phyloP scores from a whole-genome alignment of 1,140 invertebrate species.

The Ridgeia piscesae region DNA sequence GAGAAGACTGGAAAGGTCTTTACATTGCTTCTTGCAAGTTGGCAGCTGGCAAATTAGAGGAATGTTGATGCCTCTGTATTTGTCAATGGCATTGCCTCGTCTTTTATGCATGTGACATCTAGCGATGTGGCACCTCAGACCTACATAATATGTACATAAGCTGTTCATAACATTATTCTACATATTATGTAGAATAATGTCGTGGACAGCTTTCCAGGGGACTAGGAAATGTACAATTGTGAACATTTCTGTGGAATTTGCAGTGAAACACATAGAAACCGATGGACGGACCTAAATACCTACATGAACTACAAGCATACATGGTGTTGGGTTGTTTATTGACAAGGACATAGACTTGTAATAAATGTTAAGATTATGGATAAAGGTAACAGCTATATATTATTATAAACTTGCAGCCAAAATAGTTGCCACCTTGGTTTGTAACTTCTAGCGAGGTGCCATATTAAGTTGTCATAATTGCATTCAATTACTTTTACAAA shows the following conservation, averaged over 20 bases:
- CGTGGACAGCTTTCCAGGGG: background rate
- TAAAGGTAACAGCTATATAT: too few species aligned
- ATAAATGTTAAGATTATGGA: too few species aligned
- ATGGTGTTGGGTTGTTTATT: too few species aligned
- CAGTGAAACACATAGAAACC: conserved; percentile 8
- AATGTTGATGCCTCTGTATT: background rate
- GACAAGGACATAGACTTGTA: too few species aligned
- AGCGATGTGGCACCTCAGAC: conserved; percentile 5
- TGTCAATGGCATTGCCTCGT: background rate
- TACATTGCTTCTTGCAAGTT: background rate
- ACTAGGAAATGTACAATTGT: conserved; percentile 8
- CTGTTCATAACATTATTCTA: too few species aligned
- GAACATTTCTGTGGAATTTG: conserved; percentile 15
- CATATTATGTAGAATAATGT: conserved; percentile 8
- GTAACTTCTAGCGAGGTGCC: too few species aligned
- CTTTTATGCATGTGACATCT: conserved; percentile 7
- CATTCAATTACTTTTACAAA: too few species aligned
- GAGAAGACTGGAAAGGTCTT: background rate
- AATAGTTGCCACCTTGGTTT: too few species aligned
- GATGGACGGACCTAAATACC: background rate
- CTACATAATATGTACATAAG: too few species aligned
- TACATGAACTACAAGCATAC: too few species aligned
- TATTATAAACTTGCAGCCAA: too few species aligned
- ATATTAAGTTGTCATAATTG: too few species aligned
- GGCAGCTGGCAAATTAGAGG: background rate